Evolutionary conservation across 2,888 invertebrate species (phyloP), one percentile per base, ranked within the genome.

Genomic region (Tricholauxania praeusta): DNA sequence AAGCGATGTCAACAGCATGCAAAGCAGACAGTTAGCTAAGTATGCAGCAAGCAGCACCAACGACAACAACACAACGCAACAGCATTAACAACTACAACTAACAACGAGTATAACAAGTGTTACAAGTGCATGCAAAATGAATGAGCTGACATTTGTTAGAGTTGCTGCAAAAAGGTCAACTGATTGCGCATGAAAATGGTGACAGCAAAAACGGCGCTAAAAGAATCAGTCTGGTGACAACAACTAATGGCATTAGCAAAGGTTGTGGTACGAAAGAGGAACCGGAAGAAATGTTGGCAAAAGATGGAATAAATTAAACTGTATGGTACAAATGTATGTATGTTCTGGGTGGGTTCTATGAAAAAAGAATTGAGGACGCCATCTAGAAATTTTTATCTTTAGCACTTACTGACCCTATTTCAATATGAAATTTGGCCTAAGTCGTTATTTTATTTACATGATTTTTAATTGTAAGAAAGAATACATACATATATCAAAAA

Each of bases 101-200:
- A 48, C 47, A 55, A 15, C 3, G 48, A 22, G n/a, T 47, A 57
- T 5, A 19, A 39, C 28, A 17, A 60, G 15, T 60, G 52, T 55
- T 22, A 59, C 14, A 60, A 73, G 64, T 73, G 73, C 52, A 32
- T 62, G 52, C 22, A 14, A 68, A 68, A 74, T 68, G 64, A 74
- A 74, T 74, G 74, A 74, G 64, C 53, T 66, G 57, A 57, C 68
- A 74, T 74, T 74, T 74, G 72, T 72, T 72, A 68, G 32, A n/a
- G 63, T 47, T 47, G 39, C 14, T 39, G 60, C n/a, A 64, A 70
- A 74, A 71, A 68, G 67, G 32, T 64, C 32, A 49, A 66, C 49
- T 39, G 63, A 17, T 62, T 28, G 53, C 39, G 8, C 15, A 52
- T n/a, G 52, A 67, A 60, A 60, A 52, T 60, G 60, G 55, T 17